phyloP scores from a whole-genome alignment of 2,797 vertebrate species.

The Sus cebifrons region DNA sequence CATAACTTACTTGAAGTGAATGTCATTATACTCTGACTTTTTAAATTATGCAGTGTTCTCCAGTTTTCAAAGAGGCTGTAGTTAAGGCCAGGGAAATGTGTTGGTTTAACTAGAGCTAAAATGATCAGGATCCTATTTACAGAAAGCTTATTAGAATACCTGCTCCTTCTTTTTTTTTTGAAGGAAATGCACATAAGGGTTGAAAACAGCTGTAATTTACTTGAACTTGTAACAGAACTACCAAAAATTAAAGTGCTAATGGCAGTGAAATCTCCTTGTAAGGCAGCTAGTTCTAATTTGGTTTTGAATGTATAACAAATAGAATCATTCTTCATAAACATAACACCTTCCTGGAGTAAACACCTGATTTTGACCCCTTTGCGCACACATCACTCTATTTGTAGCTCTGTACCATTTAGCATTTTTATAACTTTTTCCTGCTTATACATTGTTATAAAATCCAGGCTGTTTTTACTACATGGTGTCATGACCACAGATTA shows the following conservation, averaged over 20 bases:
- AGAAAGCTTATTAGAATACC: constrained; percentile 62
- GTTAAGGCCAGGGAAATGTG: constrained; percentile 20
- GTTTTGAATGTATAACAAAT: constrained; percentile 51
- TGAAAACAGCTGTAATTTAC: constrained; percentile 56
- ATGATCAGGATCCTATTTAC: constrained; percentile 62
- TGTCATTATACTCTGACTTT: constrained; percentile 52
- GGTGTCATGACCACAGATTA: neutral
- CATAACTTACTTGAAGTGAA: constrained; percentile 65
- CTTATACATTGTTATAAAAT: constrained; percentile 40
- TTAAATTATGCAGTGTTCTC: constrained; percentile 42
- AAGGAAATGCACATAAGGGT: constrained; percentile 1
- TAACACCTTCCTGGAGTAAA: constrained; percentile 47
- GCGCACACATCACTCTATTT: neutral
- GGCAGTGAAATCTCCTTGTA: constrained; percentile 54
- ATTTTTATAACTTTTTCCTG: constrained; percentile 50
- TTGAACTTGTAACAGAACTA: constrained; percentile 69
- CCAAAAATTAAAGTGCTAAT: constrained; percentile 51
- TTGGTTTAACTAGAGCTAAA: constrained; percentile 59
- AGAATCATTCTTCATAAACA: constrained; percentile 56
- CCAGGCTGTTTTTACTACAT: constrained; percentile 30
- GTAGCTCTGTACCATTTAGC: neutral
- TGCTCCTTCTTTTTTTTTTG: constrained; percentile 57
- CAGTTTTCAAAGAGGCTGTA: constrained; percentile 49
- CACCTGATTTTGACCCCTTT: constrained; percentile 19
- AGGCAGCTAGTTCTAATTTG: constrained; percentile 51